Conservation (phyloP, 2,113 vertebrate genomes). For the Marcusenius ussheri region DNA sequence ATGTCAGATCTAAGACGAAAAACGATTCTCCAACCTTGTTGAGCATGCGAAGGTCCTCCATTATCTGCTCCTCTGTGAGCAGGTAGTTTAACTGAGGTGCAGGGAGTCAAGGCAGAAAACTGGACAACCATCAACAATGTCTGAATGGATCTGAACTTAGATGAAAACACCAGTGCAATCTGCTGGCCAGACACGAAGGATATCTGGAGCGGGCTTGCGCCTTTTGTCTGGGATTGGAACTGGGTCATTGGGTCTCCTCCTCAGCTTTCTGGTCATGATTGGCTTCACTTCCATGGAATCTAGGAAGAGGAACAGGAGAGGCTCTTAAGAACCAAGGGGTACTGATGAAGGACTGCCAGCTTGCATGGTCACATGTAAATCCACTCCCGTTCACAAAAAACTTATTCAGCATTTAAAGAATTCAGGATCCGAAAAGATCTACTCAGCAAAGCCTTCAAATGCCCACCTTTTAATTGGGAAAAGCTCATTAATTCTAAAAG, state of each 20-base stretch:
- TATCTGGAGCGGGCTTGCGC: constrained; percentile 96
- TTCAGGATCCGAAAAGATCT: not conserved
- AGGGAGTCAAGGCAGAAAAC: constrained; percentile 64
- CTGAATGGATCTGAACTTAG: not conserved
- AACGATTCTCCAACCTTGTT: constrained; percentile 67
- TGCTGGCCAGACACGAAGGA: constrained; percentile 56
- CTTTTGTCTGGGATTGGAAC: constrained; percentile 96
- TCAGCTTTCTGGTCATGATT: constrained; percentile 92
- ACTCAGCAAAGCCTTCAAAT: not conserved
- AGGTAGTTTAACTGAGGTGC: constrained; percentile 96
- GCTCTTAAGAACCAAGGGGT: not conserved
- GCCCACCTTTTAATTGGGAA: constrained; percentile 19
- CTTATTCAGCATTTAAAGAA: not conserved
- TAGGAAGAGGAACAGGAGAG: constrained; percentile 36
- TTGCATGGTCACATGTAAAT: not conserved
- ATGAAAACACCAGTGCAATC: not conserved
- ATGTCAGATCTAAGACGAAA: not conserved
- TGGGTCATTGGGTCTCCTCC: constrained; percentile 89
- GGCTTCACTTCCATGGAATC: constrained; percentile 99
- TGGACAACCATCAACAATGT: not conserved
- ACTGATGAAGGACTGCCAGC: not conserved
- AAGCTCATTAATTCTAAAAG: not conserved
- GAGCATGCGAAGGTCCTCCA: constrained; percentile 90
- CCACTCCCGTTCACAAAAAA: not conserved
- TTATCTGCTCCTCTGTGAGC: constrained; percentile 94